phyloP scores from a whole-genome alignment of 2,888 invertebrate species.

The Dexiosoma caninum region DNA sequence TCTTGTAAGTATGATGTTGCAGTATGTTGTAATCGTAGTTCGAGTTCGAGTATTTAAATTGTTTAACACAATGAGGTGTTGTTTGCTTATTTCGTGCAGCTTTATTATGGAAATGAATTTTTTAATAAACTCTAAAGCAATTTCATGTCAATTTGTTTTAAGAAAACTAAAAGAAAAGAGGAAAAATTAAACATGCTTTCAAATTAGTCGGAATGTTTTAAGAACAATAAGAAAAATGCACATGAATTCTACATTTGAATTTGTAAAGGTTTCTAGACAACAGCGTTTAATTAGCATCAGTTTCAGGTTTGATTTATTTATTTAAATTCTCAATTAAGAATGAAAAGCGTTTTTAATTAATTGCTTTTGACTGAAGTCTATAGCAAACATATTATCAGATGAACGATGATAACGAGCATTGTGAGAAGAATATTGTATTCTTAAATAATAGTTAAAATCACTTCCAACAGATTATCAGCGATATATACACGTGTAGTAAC shows the following conservation, averaged over 20 bases:
- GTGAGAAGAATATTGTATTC: no score
- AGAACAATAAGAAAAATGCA: neutral
- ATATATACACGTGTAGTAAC: no score
- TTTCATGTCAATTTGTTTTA: constrained; percentile 56
- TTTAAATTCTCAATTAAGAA: no score
- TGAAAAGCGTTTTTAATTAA: no score
- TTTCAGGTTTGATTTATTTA: no score
- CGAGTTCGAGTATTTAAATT: constrained; percentile 38
- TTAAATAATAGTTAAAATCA: no score
- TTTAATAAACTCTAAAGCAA: constrained; percentile 51
- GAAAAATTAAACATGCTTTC: constrained; percentile 12
- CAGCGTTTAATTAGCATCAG: no score
- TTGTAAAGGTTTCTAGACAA: neutral
- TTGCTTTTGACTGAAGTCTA: no score
- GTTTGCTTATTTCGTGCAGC: constrained; percentile 32
- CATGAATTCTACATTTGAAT: neutral
- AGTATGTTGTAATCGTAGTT: constrained; percentile 10
- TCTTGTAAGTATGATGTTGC: neutral
- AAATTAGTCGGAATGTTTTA: constrained; percentile 32
- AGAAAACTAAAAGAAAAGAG: neutral
- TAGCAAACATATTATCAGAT: no score
- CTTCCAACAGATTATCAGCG: no score
- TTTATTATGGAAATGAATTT: constrained; percentile 49
- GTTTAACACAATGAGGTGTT: constrained; percentile 40
- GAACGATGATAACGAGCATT: no score